A percentile compares a stretch with the other conserved stretches of the same genome.
Evolutionary conservation across 2,888 invertebrate genomes (phyloP).

Genomic region (Acleris emargana): DNA sequence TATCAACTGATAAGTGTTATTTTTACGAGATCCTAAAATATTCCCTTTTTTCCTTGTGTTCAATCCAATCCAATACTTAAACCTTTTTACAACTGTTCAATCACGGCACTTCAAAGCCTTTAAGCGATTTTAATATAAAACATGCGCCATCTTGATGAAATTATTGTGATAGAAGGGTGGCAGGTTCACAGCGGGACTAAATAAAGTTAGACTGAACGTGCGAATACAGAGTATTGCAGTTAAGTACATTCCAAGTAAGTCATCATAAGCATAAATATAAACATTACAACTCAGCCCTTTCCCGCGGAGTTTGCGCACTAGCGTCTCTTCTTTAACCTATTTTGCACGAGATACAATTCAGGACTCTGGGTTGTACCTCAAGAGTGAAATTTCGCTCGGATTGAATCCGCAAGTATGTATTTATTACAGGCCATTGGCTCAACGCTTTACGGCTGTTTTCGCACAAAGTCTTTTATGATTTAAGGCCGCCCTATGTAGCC

Average conservation of each 20-base stretch:
- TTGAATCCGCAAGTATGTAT: slow-evolving; percentile 50
- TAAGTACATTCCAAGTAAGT: slow-evolving; percentile 45
- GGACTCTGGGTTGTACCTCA: slow-evolving; percentile 43
- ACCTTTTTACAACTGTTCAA: no score
- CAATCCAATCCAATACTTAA: no score
- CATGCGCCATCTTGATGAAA: slow-evolving; percentile 7
- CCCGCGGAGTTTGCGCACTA: slow-evolving; percentile 60
- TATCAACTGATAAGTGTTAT: no score
- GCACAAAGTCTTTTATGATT: slow-evolving; percentile 43
- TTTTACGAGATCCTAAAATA: no score
- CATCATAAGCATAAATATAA: slow-evolving; percentile 48
- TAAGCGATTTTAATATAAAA: no score
- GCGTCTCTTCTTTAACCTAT: slow-evolving; percentile 55
- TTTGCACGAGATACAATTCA: slow-evolving; percentile 54
- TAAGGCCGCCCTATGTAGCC: slow-evolving; percentile 21
- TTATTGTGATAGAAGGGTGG: slow-evolving; percentile 16
- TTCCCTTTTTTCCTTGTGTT: no score
- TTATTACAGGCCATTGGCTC: slow-evolving; percentile 48
- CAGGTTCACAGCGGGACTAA: slow-evolving; percentile 28
- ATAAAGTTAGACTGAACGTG: slow-evolving; percentile 39
- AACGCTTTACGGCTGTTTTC: slow-evolving; percentile 47
- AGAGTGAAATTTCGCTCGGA: slow-evolving; percentile 48
- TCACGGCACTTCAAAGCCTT: no score
- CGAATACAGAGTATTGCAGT: slow-evolving; percentile 39
- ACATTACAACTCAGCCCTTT: slow-evolving; percentile 51